Conservation (phyloP, 2,797 vertebrate genomes). For the Sus cebifrons region DNA sequence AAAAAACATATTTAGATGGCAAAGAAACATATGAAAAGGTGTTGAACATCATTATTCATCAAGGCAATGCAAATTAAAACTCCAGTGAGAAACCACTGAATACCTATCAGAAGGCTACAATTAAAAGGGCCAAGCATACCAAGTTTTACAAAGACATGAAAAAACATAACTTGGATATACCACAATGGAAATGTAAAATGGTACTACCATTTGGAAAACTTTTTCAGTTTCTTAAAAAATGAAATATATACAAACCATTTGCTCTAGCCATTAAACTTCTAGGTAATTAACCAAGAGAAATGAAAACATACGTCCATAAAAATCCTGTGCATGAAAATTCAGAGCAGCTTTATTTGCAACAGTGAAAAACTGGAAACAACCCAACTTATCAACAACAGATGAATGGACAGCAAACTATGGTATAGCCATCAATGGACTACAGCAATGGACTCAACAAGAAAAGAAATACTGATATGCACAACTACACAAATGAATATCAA, state of each 20-base stretch:
- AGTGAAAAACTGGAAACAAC: neutral
- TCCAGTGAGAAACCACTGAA: too few relatives aligned
- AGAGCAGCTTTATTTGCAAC: neutral
- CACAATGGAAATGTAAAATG: neutral
- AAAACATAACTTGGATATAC: neutral
- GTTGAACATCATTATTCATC: too few relatives aligned
- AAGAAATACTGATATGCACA: neutral
- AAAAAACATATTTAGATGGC: neutral
- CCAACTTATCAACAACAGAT: neutral
- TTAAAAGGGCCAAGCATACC: neutral
- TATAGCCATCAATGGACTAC: neutral
- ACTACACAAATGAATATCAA: neutral
- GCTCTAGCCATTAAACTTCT: neutral
- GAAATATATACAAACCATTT: neutral
- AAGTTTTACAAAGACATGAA: conserved; percentile 3
- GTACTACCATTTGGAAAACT: neutral
- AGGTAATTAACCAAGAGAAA: neutral
- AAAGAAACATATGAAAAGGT: conserved; percentile 1
- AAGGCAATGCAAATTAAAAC: too few relatives aligned
- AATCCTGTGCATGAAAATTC: neutral
- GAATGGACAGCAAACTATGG: neutral
- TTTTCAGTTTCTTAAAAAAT: conserved; percentile 18
- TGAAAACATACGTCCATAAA: neutral
- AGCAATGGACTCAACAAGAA: neutral
- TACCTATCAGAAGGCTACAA: neutral